Evolutionary conservation across 2,888 invertebrate species (phyloP).

Genomic region (Prenolepis imparis): DNA sequence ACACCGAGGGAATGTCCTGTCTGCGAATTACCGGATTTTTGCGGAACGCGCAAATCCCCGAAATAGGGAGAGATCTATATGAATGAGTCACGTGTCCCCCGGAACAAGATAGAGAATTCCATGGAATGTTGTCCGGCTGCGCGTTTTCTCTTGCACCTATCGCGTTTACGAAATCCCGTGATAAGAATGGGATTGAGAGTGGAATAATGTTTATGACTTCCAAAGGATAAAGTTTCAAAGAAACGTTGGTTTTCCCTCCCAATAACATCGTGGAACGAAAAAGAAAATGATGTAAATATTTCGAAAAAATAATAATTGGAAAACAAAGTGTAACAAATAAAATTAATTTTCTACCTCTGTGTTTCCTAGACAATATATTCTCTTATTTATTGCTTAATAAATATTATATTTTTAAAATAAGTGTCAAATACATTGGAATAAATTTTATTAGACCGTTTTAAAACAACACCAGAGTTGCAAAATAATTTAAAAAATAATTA

Average conservation of each 20-base stretch:
- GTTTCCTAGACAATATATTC: too few relatives aligned
- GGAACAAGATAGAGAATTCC: constrained; percentile 25
- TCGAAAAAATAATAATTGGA: neutral
- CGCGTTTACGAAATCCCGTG: neutral
- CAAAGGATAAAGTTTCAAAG: neutral
- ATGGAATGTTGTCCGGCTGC: neutral
- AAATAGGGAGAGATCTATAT: neutral
- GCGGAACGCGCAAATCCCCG: neutral
- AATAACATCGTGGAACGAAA: neutral
- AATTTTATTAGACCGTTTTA: too few relatives aligned
- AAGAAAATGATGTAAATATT: neutral
- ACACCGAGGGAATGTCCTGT: constrained; percentile 54
- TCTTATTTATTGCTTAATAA: too few relatives aligned
- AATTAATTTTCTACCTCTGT: too few relatives aligned
- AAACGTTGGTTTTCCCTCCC: neutral
- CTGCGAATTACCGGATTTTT: constrained; percentile 60
- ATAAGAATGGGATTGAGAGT: neutral
- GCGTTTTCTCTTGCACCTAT: neutral
- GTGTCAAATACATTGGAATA: too few relatives aligned
- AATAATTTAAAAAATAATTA: too few relatives aligned
- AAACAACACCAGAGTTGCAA: too few relatives aligned
- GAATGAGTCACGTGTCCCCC: neutral
- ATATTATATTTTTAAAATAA: too few relatives aligned
- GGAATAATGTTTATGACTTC: neutral
- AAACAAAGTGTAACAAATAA: too few relatives aligned